phyloP scores from a whole-genome alignment of 2,797 vertebrate species.

The Australoheros facetus region DNA sequence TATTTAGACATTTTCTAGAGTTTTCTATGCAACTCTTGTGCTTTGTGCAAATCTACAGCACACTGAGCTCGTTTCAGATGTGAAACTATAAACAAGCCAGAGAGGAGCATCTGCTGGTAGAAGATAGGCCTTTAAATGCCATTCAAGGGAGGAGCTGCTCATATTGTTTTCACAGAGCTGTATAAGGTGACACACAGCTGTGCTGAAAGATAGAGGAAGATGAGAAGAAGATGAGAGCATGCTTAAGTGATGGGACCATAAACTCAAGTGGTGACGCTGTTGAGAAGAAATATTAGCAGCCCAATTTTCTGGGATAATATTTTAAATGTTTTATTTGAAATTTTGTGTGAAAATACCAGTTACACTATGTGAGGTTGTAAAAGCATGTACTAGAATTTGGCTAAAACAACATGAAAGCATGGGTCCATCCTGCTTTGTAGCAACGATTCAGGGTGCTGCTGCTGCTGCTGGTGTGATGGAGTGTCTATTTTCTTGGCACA shows the following conservation, averaged over 20 bases:
- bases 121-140: not conserved
- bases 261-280: conserved; percentile 6
- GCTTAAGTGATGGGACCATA: not conserved
- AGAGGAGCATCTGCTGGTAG: not conserved
- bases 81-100: not conserved
- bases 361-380: not conserved
- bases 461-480: too few relatives aligned
- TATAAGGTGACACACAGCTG: conserved; percentile 33
- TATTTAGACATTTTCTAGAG: not conserved
- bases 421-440: too few relatives aligned
- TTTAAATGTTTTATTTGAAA: not conserved
- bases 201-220: conserved; percentile 5
- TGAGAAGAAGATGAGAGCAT: conserved; percentile 10
- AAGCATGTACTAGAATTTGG: too few relatives aligned
- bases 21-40: not conserved
- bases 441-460: too few relatives aligned
- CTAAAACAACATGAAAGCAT: too few relatives aligned
- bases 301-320: not conserved
- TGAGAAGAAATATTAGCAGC: not conserved
- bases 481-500: not conserved
- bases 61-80: not conserved
- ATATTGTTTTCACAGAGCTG: conserved; percentile 2
- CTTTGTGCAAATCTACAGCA: not conserved
- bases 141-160: not conserved
- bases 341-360: not conserved